phyloP scores from a whole-genome alignment of 2,797 vertebrate species.

The Rhincodon typus region DNA sequence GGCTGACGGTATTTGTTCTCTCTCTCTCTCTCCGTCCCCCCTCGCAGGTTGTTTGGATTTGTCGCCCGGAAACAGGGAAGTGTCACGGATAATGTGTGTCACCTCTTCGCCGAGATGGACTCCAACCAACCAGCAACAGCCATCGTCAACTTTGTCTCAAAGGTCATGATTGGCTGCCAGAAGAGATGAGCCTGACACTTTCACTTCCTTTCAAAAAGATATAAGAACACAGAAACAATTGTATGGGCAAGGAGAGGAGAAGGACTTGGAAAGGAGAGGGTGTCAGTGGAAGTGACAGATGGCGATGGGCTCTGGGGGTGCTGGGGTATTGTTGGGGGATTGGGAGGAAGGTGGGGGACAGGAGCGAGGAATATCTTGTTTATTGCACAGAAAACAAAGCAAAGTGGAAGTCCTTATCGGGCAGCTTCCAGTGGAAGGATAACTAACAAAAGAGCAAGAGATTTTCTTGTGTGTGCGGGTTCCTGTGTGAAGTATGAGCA shows the following conservation, averaged over 20 bases:
- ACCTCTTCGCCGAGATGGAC: slow-evolving; percentile 93
- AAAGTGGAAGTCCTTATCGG: slow-evolving; percentile 48
- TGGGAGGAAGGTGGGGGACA: slow-evolving; percentile 66
- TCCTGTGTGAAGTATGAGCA: not conserved
- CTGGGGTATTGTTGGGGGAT: slow-evolving; percentile 49
- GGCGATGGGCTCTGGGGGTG: slow-evolving; percentile 53
- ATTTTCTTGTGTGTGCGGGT: not conserved
- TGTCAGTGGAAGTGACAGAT: not conserved
- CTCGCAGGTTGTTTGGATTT: slow-evolving; percentile 86
- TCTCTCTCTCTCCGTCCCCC: not conserved
- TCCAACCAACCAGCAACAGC: slow-evolving; percentile 85
- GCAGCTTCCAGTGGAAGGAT: slow-evolving; percentile 49
- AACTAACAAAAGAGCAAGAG: slow-evolving; percentile 53
- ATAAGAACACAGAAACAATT: not conserved
- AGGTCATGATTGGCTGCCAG: slow-evolving; percentile 83
- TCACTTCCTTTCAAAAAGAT: too few species aligned
- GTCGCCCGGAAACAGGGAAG: slow-evolving; percentile 96
- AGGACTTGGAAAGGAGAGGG: not conserved
- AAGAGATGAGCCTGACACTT: slow-evolving; percentile 71
- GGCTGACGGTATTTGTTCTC: not conserved
- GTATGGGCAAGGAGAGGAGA: not conserved
- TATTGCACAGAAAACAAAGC: slow-evolving; percentile 46
- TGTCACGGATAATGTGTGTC: slow-evolving; percentile 94
- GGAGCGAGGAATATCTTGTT: slow-evolving; percentile 49
- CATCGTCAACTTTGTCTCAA: slow-evolving; percentile 94